Conservation (phyloP, 2,113 vertebrate genomes). For the Propithecus coquereli region DNA sequence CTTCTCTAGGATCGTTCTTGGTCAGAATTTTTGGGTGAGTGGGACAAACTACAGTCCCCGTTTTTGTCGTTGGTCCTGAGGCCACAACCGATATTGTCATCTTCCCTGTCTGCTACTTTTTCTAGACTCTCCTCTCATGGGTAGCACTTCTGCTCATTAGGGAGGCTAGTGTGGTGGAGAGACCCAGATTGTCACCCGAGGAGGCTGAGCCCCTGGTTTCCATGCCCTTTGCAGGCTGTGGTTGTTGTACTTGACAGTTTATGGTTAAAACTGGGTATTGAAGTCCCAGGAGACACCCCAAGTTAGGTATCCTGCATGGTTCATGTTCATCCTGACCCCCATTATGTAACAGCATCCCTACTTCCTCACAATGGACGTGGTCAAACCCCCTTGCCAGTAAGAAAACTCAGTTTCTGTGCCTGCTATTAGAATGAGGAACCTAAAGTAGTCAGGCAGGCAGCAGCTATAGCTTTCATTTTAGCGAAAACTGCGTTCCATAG, state of each 20-base stretch:
- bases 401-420: background rate
- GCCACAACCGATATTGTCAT: background rate
- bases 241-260: background rate
- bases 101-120: background rate
- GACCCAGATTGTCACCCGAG: background rate
- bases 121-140: background rate
- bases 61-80: background rate
- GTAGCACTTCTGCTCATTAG: background rate
- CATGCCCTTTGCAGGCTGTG: background rate
- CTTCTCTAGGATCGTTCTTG: background rate
- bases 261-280: background rate
- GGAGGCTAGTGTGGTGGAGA: background rate
- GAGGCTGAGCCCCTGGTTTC: background rate
- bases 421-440: background rate
- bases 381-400: background rate
- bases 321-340: background rate
- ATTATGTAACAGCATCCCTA: too few species aligned
- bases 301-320: too few species aligned
- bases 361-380: background rate
- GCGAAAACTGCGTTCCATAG: background rate
- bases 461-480: slow-evolving; percentile 19
- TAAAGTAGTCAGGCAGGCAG: background rate
- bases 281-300: background rate
- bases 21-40: background rate
- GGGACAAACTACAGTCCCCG: background rate